Conservation (phyloP, 2,888 invertebrate genomes). For the Polydrusus tereticollis region DNA sequence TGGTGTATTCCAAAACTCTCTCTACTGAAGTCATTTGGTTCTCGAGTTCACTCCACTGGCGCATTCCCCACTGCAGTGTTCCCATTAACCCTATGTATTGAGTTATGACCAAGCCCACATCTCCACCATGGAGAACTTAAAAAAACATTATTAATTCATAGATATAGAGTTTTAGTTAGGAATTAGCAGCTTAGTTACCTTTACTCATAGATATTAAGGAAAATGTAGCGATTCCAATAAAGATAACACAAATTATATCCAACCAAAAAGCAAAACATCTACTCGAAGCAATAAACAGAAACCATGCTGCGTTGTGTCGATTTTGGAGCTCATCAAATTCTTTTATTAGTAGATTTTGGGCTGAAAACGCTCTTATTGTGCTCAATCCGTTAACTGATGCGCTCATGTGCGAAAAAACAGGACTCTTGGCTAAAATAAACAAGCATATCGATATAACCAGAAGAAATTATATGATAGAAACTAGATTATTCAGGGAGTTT, state of each 20-base stretch:
- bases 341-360: slow-evolving; percentile 73
- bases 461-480: no score
- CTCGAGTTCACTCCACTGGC: slow-evolving; percentile 87
- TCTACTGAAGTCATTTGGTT: slow-evolving; percentile 70
- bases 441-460: no score
- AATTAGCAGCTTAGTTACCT: slow-evolving; percentile 39
- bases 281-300: slow-evolving; percentile 74
- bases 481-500: no score
- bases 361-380: slow-evolving; percentile 81
- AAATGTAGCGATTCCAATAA: slow-evolving; percentile 68
- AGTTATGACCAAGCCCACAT: slow-evolving; percentile 84
- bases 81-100: slow-evolving; percentile 81
- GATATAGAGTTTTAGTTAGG: no score
- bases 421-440: slow-evolving; percentile 81
- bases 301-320: slow-evolving; percentile 82
- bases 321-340: slow-evolving; percentile 77
- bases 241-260: slow-evolving; percentile 76
- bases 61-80: slow-evolving; percentile 73
- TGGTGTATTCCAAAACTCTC: slow-evolving; percentile 59
- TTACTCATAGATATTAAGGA: slow-evolving; percentile 55
- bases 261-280: slow-evolving; percentile 81
- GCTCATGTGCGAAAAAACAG: slow-evolving; percentile 82
- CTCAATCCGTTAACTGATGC: slow-evolving; percentile 82
- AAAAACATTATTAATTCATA: background rate
- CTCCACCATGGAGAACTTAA: slow-evolving; percentile 74